Percentiles rank a stretch among this genome's conserved stretches.
Evolutionary conservation across 2,888 invertebrate species (phyloP).

Genomic region (Megastigmus dorsalis): DNA sequence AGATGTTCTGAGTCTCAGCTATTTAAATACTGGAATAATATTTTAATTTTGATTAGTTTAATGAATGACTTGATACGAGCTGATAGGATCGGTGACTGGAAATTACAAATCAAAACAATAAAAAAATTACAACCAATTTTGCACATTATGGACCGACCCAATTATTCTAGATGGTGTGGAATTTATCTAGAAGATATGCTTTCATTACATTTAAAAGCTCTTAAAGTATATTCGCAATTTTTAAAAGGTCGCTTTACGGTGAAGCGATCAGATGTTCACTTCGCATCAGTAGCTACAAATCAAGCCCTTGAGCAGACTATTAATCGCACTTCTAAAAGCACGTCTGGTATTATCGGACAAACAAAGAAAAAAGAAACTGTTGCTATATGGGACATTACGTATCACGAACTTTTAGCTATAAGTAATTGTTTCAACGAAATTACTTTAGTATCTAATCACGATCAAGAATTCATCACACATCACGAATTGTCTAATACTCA

Average conservation of each 20-base stretch:
- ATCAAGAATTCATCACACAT: neutral
- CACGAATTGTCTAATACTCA: neutral
- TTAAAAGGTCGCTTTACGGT: conserved; percentile 9
- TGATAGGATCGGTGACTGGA: conserved; percentile 37
- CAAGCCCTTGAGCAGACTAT: conserved; percentile 43
- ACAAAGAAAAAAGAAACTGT: conserved; percentile 33
- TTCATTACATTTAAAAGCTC: neutral
- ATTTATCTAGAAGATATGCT: conserved; percentile 11
- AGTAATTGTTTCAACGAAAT: conserved; percentile 26
- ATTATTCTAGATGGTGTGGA: conserved; percentile 33
- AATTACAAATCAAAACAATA: neutral
- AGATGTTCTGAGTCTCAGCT: conserved; percentile 32
- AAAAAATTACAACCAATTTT: conserved; percentile 21
- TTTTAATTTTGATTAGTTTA: conserved; percentile 36
- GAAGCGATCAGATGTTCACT: conserved; percentile 8
- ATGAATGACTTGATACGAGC: conserved; percentile 27
- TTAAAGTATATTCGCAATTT: neutral
- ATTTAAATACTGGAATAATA: conserved; percentile 42
- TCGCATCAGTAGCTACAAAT: conserved; percentile 30
- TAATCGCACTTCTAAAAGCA: conserved; percentile 26
- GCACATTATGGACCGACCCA: conserved; percentile 24
- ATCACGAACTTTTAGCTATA: conserved; percentile 8
- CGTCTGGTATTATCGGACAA: conserved; percentile 30
- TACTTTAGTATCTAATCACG: neutral
- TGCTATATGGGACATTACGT: conserved; percentile 12